Evolutionary conservation across 2,888 invertebrate species (phyloP), one percentile per base, ranked within the genome.

Genomic region (Drosophila koepferae): DNA sequence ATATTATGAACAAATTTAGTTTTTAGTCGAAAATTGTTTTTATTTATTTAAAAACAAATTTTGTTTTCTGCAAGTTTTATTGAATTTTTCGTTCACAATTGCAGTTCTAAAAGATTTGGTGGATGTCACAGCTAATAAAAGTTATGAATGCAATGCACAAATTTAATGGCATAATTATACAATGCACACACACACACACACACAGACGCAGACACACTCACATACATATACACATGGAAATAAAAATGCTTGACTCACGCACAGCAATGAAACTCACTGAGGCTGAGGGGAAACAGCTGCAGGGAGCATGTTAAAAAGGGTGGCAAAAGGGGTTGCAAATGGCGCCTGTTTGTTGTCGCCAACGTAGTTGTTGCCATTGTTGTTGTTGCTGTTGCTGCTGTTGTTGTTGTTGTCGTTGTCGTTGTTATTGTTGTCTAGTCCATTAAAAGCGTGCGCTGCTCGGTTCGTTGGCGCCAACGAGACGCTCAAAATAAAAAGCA

Each of bases 401-500:
- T 66, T 69, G 66, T 65, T 64, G 72, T 36, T 62, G 67, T 14
- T 68, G 71, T 55, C 71, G 81, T 71, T 49, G 34, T 3, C 23
- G 44, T 23, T 58, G 20, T 68, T 59, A 83, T 56, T 69, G 72
- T 64, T 81, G 87, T 75, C 75, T 73, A 75, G 72, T 77, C 87
- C 71, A 83, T 83, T 83, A 83, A 83, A 89, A 78, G 49, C 70
- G 87, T 65, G 70, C 63, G 69, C 56, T 64, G 56, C 41, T 43
- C 41, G 40, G 63, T 59, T 75, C 40, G 48, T 46, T 63, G 85
- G 85, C 85, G 85, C 85, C 85, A 85, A 71, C 70, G 83, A 77
- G 89, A 74, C 86, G 77, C 53, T 72, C 80, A 85, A 90, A 90
- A 90, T 90, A 85, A 85, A 89, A 88, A 85, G 86, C 90, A 85